Evolutionary conservation across 2,113 vertebrate species (phyloP).

Genomic region (Cyphomyrus plagiostoma): DNA sequence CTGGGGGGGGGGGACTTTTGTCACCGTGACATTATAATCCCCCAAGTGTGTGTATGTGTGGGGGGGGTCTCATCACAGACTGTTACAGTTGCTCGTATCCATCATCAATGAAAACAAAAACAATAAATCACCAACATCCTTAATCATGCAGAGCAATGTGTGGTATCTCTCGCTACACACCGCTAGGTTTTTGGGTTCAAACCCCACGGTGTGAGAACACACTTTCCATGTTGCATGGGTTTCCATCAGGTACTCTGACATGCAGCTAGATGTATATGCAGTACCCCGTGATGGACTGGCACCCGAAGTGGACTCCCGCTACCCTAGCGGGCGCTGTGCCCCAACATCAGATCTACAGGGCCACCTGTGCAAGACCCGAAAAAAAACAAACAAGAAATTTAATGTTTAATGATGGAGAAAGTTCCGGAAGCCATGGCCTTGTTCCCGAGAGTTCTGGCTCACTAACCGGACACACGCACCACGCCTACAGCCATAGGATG

Average conservation of each 20-base stretch:
- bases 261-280: not conserved
- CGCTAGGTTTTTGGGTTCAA: not conserved
- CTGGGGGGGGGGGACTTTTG: not conserved
- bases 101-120: not conserved
- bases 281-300: not conserved
- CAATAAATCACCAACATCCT: not conserved
- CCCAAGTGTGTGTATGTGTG: not conserved
- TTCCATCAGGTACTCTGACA: not conserved
- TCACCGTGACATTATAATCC: not conserved
- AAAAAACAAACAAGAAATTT: not conserved
- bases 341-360: not conserved
- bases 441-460: not conserved
- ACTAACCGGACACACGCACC: not conserved
- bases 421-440: not conserved
- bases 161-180: not conserved
- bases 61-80: not conserved
- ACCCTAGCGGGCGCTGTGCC: not conserved
- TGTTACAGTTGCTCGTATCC: not conserved
- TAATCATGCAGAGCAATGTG: not conserved
- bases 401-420: not conserved
- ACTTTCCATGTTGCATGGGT: not conserved
- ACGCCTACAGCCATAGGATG: not conserved
- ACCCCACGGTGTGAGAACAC: not conserved
- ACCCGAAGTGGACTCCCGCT: not conserved
- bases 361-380: not conserved